Evolutionary conservation across 2,888 invertebrate genomes (phyloP).

Genomic region (Netelia inedita): DNA sequence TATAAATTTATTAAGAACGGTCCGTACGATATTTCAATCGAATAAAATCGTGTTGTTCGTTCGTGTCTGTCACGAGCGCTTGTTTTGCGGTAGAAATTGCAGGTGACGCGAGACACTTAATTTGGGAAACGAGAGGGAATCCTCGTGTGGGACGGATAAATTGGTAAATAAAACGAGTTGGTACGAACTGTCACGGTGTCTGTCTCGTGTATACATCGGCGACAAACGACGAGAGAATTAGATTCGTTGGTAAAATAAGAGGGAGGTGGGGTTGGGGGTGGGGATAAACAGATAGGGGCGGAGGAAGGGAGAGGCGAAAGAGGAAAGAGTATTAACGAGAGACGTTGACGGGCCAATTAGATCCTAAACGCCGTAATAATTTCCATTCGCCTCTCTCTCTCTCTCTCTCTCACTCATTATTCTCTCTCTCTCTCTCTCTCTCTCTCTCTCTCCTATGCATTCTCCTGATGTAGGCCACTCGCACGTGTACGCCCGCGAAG

Average conservation of each 20-base stretch:
- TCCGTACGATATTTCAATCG: too few relatives aligned
- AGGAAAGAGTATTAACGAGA: constrained; percentile 78
- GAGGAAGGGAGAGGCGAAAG: constrained; percentile 52
- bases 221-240: constrained; percentile 61
- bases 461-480: constrained; percentile 35
- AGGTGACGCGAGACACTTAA: constrained; percentile 80
- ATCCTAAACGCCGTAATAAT: constrained; percentile 80
- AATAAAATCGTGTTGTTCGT: too few relatives aligned
- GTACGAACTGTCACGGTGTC: constrained; percentile 81
- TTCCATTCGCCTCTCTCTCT: constrained; percentile 69
- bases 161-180: constrained; percentile 76
- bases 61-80: too few relatives aligned
- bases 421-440: constrained; percentile 15
- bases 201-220: constrained; percentile 61
- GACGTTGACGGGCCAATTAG: constrained; percentile 84
- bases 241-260: constrained; percentile 26
- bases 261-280: constrained; percentile 20
- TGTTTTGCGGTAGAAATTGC: constrained; percentile 63
- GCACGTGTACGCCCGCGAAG: constrained; percentile 41
- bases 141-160: constrained; percentile 65
- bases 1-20: too few relatives aligned
- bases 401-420: background rate
- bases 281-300: constrained; percentile 55
- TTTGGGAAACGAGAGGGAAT: constrained; percentile 72
- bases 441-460: constrained; percentile 3